Evolutionary conservation across 2,113 vertebrate species (phyloP), one percentile per base, ranked within the genome.

Genomic region (Globicephala melas): DNA sequence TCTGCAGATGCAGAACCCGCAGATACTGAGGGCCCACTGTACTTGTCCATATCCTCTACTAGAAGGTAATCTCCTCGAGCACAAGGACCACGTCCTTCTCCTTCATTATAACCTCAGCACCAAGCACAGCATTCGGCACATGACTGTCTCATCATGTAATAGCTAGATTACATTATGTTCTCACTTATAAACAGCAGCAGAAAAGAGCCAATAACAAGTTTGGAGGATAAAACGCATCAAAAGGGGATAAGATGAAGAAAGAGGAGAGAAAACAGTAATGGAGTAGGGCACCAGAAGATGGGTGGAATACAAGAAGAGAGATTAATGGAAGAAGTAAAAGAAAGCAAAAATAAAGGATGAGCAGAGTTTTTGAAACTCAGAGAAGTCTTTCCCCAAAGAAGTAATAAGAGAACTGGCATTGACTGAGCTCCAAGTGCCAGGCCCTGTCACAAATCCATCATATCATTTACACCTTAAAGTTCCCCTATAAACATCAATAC

Each of bases 201-300:
- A 28, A n/a, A 87, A 82, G 4, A 62, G 26, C 20, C 28, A 94
- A 36, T 79, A 50, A 67, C 25, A 94, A 91, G 21, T 77, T 3
- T 70, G 58, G 31, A 95, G 11, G 20, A 77, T 41, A 77, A 93
- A 82, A 81, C 89, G 21, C 91, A 91, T n/a, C 31, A 97, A 84
- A 21, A 83, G 36, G 15, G 8, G 31, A 18, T 44, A 73, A 68
- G 23, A 20, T 26, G 10, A 94, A 93, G 26, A 82, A 63, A 93
- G 11, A 70, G 18, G 44, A 84, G 33, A 77, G 33, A 81, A 96
- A 93, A 65, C 1, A 95, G n/a, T 60, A 76, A 84, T 33, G 15
- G 10, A 88, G 13, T n/a, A 96, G 21, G 53, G 25, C 1, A 47
- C 21, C 65, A 94, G 62, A 73, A 87, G 33, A 14, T 23, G 13